A percentile compares a stretch with the other conserved stretches of the same genome.
Conservation (phyloP, 2,888 invertebrate species). For the Salticus scenicus region DNA sequence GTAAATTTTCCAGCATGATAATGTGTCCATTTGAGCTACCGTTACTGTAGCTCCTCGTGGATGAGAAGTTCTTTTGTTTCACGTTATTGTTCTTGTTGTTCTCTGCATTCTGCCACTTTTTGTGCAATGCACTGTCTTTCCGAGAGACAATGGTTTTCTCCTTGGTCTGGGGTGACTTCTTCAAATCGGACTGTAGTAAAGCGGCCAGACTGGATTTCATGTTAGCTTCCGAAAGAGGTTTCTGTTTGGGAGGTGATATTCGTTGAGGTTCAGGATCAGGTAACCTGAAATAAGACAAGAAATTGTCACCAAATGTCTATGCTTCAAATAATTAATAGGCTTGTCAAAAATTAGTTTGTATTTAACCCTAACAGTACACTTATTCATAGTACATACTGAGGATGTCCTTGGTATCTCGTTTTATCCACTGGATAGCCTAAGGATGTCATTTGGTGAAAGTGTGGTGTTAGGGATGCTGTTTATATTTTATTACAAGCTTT, state of each 20-base stretch:
- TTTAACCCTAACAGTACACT: too few relatives aligned
- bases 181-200: constrained; percentile 61
- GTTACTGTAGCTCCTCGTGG: constrained; percentile 25
- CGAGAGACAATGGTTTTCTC: neutral
- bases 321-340: too few relatives aligned
- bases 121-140: constrained; percentile 9
- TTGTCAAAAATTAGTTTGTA: too few relatives aligned
- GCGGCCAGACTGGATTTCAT: constrained; percentile 64
- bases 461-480: too few relatives aligned
- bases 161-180: constrained; percentile 33
- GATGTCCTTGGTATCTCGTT: too few relatives aligned
- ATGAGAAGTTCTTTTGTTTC: constrained; percentile 32
- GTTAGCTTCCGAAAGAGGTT: constrained; percentile 6
- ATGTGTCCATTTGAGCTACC: constrained; percentile 41
- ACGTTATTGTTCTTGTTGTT: constrained; percentile 9
- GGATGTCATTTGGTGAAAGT: too few relatives aligned
- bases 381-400: too few relatives aligned
- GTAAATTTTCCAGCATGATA: constrained; percentile 59
- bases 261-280: constrained; percentile 37
- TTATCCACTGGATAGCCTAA: too few relatives aligned
- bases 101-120: constrained; percentile 35
- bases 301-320: too few relatives aligned
- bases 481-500: too few relatives aligned
- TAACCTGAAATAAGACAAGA: constrained; percentile 5
- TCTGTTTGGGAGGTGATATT: constrained; percentile 26